Evolutionary conservation across 1,140 invertebrate genomes (phyloP), one percentile per base, ranked within the genome.

Genomic region (Doryteuthis pealeii): DNA sequence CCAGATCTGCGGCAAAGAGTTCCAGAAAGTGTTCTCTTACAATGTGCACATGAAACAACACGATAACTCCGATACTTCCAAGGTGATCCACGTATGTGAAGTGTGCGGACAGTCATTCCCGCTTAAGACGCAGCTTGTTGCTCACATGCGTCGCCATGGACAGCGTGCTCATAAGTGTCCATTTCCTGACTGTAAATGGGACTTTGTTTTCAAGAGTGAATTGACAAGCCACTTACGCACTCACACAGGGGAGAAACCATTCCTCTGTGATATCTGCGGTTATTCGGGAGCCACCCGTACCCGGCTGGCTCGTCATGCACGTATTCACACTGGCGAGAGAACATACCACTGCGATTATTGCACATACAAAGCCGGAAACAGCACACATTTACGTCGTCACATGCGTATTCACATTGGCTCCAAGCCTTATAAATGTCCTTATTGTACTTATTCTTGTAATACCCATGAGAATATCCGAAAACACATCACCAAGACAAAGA

Each of bases 381-480:
- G 80, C 65, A 85, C 81, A 1, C 84, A 87, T 74, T 76, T 87
- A 6, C 74, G 77, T 22, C 74, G 85, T 18, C 93, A 86, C 90
- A 90, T 94, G 82, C 92, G 94, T 84, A 93, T 92, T 18, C 95
- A 99, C 85, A 98, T 96, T 0, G 94, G 94, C 73, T 90, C 91
- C 74, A 93, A 93, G 78, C 94, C 94, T 0, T 93, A 92, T 87
- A 90, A 91, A 84, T 97, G 95, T 83, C 88, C 90, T 0, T 90
- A 93, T 75, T 96, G 95, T 83, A 89, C 91, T 33, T 96, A 94
- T 80, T 91, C 91, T 1, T 94, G 94, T 84, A 94, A 92, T 78
- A 93, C 91, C 79, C 89, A 94, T 92, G 94, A 95, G 85, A 96
- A 96, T 85, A 89, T 96, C 8, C 90, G 94, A 2, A 96, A 95